Evolutionary conservation across 2,888 invertebrate species (phyloP), one percentile per base, ranked within the genome.

Genomic region (Anthoptus insignis): DNA sequence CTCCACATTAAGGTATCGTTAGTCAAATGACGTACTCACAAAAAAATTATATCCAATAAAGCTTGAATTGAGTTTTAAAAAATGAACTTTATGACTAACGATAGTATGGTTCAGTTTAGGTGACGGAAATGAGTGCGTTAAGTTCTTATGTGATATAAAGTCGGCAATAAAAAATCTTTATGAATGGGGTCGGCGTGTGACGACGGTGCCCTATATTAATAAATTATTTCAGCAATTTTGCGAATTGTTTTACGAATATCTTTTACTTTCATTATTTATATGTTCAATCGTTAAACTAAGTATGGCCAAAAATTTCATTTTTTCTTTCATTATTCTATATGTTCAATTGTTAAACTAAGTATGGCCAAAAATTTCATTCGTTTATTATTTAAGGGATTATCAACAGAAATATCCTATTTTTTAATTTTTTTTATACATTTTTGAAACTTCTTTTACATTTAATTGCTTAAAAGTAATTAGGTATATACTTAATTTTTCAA

Each of bases 1-100:
- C 91, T 84, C 78, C 75, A 75, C 81, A 92, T 93, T 91, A 92
- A 89, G 87, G 88, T 89, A 84, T 92, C 91, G 88, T 92, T 93
- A 92, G 87, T 87, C 87, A 86, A 88, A 88, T 84, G 85, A 88
- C 84, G 80, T 64, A 68, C 69, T 76, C 71, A 67, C 67, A 24
- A 72, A 71, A 72, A 71, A 71, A 73, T 66, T 66, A n/a, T 21
- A 37, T 27, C 49, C 9, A 27, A 27, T 56, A 63, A 57, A n/a
- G n/a, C n/a, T n/a, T 70, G 67, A 67, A 73, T 71, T 56, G 47
- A 59, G 27, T n/a, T 13, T 7, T 8, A 16, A 5, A 63, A 47
- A 56, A 13, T 37, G 29, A 14, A 63, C 54, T 56, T 19, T 56
- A 53, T 45, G 8, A n/a, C 7, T 9, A 7, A 34, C 22, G 5